Percentiles rank a stretch among this genome's conserved stretches.
Conservation (phyloP, 1,140 invertebrate species). For the Cydia pomonella region DNA sequence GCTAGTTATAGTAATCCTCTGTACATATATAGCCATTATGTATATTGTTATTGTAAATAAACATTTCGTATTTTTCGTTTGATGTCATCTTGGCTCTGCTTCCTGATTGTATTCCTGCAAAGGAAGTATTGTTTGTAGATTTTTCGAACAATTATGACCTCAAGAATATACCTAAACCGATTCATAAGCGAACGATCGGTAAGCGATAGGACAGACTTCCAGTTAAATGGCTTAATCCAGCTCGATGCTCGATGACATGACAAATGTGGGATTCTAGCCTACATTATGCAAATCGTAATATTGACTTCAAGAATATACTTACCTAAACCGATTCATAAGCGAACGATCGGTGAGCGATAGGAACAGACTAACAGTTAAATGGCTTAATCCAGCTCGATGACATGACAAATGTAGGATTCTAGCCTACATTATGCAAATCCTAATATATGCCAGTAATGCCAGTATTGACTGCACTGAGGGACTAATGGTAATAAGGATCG, state of each 20-base stretch:
- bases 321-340: background rate
- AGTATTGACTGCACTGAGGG: background rate
- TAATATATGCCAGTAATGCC: background rate
- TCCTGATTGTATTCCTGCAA: no score
- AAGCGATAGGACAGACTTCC: background rate
- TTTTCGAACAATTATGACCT: no score
- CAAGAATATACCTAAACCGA: no score
- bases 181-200: background rate
- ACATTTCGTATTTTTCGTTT: no score
- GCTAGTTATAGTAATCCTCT: no score
- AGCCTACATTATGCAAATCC: slow-evolving; percentile 7
- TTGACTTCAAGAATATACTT: no score
- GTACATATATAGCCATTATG: no score
- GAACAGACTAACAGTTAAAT: background rate
- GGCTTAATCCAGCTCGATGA: background rate
- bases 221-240: slow-evolving; percentile 3
- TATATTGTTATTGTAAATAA: no score
- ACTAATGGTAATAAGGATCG: background rate
- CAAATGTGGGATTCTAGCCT: slow-evolving; percentile 3
- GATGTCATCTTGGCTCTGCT: no score
- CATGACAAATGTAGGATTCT: slow-evolving; percentile 7
- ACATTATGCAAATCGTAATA: slow-evolving; percentile 11
- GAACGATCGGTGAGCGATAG: background rate
- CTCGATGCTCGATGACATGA: background rate
- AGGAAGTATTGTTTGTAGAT: no score